A percentile compares a stretch with the other conserved stretches of the same genome.
Conservation (phyloP, 1,140 invertebrate species). For the Leptinotarsa undecemlineata region DNA sequence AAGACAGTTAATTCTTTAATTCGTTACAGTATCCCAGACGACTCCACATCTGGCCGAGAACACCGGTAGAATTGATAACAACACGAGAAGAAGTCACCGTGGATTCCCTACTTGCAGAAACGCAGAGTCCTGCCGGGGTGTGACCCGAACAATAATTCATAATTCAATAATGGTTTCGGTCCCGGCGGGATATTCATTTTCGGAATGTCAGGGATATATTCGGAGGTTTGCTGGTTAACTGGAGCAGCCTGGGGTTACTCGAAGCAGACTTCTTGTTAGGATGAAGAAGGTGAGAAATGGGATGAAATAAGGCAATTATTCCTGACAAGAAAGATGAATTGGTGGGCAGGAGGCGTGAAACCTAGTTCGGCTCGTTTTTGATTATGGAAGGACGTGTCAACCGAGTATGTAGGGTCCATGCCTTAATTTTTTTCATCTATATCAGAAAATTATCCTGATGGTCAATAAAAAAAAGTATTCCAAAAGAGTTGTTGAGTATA, state of each 20-base stretch:
- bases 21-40: no score
- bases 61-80: neutral
- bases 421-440: no score
- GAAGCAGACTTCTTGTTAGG: constrained; percentile 5
- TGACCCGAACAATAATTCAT: constrained; percentile 29
- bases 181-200: constrained; percentile 27
- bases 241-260: constrained; percentile 9
- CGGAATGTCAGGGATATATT: constrained; percentile 24
- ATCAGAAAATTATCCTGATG: no score
- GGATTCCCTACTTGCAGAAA: neutral
- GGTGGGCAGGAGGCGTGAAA: neutral
- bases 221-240: constrained; percentile 18
- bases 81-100: neutral
- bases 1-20: no score
- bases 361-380: no score
- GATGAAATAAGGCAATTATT: constrained; percentile 1
- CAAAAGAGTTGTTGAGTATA: no score
- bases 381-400: no score
- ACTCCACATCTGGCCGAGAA: neutral
- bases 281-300: constrained; percentile 28
- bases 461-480: no score
- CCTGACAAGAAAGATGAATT: neutral
- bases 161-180: constrained; percentile 28
- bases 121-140: constrained; percentile 13
- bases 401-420: no score